These are phyloP conservation scores for Australoheros scitulus DNA, from an alignment of 2,113 vertebrate genomes.

Conservation along the genomic window DNA sequence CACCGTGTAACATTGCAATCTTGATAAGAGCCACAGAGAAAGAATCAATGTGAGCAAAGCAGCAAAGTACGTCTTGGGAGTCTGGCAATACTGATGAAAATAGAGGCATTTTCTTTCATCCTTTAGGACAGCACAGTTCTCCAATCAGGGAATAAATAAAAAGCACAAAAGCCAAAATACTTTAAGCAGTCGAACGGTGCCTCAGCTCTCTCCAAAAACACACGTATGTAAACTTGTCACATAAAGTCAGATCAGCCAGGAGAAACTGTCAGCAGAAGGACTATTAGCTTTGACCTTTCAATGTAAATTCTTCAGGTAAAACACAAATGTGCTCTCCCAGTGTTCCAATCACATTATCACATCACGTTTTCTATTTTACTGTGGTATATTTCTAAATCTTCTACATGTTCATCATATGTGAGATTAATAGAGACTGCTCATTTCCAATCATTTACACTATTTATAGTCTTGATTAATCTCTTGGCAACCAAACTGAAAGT, in stretches of 20 bases:
- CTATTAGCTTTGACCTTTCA: constrained; percentile 57
- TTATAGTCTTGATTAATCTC: neutral
- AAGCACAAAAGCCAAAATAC: constrained; percentile 33
- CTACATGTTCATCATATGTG: neutral
- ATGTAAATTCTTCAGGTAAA: constrained; percentile 28
- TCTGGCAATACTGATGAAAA: constrained; percentile 69
- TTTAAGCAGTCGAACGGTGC: constrained; percentile 29
- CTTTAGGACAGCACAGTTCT: constrained; percentile 61
- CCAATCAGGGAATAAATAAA: constrained; percentile 58
- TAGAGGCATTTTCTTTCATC: constrained; percentile 65
- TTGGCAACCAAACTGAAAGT: no score
- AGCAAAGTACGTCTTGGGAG: constrained; percentile 60
- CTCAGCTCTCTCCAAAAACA: neutral
- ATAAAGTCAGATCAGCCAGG: constrained; percentile 19
- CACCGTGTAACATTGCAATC: constrained; percentile 71
- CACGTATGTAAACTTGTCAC: constrained; percentile 14
- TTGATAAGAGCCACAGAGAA: constrained; percentile 76
- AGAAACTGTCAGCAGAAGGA: constrained; percentile 44
- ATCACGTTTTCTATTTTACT: neutral
- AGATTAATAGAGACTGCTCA: neutral
- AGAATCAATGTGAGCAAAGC: constrained; percentile 71
- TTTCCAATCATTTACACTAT: neutral
- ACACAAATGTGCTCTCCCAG: constrained; percentile 32
- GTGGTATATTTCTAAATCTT: neutral
- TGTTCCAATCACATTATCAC: neutral